Base-by-base conservation (phyloP, 1,140 invertebrate species). In the Grapholita molesta region DNA sequence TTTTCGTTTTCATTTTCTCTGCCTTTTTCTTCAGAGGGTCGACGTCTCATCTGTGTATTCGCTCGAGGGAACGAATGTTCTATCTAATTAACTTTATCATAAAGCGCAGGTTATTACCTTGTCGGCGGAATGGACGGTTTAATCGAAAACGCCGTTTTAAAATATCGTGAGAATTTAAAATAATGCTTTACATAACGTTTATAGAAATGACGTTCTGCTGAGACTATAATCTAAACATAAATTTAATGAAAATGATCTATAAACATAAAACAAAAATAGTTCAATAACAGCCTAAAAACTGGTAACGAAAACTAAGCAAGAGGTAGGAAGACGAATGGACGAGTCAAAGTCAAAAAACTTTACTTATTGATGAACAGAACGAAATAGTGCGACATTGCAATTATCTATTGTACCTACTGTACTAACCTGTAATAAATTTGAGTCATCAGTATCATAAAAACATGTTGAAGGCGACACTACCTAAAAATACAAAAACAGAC, bases 1-100 rank as follows among this genome's bases (percentile, higher is more conserved):
- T 72, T 65, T 73, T 64, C 57, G 69, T 76, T 74, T 78, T 71
- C 61, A 67, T 76, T 78, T 79, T 78, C 70, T 74, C 83, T 74
- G 73, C 73, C 71, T 72, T 75, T 77, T 78, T 73, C 70, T 70
- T 74, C 64, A 76, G 70, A 67, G 77, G 66, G 55, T 61, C 25
- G 67, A 64, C 80, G 73, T 79, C 83, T 84, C 78, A 87, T 86
- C 80, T 82, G 80, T 84, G 75, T 79, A 73, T 72, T 75, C 66
- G 84, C 88, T 85, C 82, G 75, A 66, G 86, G 84, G 85, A 88
- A 82, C 79, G 75, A 88, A 88, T 90, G 86, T 84, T 83, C 78
- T 76, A 84, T 84, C 85, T 88, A 88, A 90, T 90, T 90, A 90
- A 88, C 82, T 88, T 88, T 86, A 88, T 86, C 83, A 88, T 88